Percentiles rank a stretch among this genome's conserved stretches.
phyloP scores from a whole-genome alignment of 2,888 invertebrate species.

The Ormyrus thymus region DNA sequence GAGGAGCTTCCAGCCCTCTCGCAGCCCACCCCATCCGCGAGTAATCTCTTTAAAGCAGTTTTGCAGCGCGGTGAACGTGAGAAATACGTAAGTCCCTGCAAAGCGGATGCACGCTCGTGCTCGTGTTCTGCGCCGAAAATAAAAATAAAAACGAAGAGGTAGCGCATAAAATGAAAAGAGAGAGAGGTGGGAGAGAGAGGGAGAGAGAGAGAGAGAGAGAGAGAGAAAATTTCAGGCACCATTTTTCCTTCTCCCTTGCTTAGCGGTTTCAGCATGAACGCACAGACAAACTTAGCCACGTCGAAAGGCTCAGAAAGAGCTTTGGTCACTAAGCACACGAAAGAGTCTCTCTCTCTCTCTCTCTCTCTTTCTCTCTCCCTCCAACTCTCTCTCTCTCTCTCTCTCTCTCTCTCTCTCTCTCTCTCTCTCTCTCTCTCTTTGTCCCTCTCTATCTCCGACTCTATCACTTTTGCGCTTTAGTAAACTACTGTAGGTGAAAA shows the following conservation, averaged over 20 bases:
- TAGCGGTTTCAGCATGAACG: conserved; percentile 10
- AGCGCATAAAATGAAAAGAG: background rate
- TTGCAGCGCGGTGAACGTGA: conserved; percentile 24
- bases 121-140: conserved; percentile 17
- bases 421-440: too few relatives aligned
- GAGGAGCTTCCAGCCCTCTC: background rate
- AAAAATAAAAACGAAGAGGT: conserved; percentile 6
- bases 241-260: background rate
- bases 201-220: conserved; percentile 1
- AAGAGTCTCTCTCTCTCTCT: background rate
- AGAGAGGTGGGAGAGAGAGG: background rate
- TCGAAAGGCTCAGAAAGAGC: conserved; percentile 56
- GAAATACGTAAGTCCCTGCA: conserved; percentile 37
- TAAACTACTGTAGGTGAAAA: background rate
- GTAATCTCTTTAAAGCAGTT: conserved; percentile 44
- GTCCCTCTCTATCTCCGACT: too few relatives aligned
- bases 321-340: conserved; percentile 52
- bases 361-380: conserved; percentile 1
- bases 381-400: too few relatives aligned
- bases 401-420: too few relatives aligned
- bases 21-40: background rate
- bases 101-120: conserved; percentile 10
- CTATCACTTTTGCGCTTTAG: too few relatives aligned
- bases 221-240: background rate
- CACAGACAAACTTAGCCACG: background rate